Base-by-base conservation (phyloP, 2,888 invertebrate genomes). In the Xanthia icteritia region DNA sequence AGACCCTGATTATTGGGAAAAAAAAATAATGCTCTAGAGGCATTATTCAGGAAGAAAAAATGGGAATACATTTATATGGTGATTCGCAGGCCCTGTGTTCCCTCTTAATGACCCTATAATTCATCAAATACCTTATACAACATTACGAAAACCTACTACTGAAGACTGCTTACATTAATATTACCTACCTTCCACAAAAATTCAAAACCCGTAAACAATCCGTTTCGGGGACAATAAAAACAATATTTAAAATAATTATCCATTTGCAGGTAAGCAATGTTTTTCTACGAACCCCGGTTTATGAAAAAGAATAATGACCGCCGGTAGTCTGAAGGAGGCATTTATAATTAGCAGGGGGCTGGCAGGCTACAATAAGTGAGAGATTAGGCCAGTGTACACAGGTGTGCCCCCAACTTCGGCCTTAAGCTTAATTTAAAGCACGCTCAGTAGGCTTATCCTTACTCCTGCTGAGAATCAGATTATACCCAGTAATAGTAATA, bases 371-470 rank as follows among this genome's bases (percentile, higher is more conserved):
- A 82, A 83, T 90, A 87, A 89, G 85, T 82, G 85, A 76, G 82
- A 90, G 87, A 90, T 91, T 90, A 90, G 86, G 77, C 68, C 70
- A 64, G 31, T 48, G 84, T 71, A 80, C 89, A 82, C 92, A 92
- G 92, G 92, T 92, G 92, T 68, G 83, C 70, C 68, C 72, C 80
- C 81, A 82, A 88, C 85, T 87, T 82, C 54, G 39, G 3, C 31
- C 72, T 70, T 51, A 81, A 88, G 86, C 75, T 82, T 86, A 89
- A 91, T 90, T 90, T 89, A 91, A 88, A 91, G 86, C 91, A 81
- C 78, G 84, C 39, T 60, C 60, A 60, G 60, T 71, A 23, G 63
- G 67, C 45, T 68, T 69, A 70, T 39, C 51, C 36, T 77, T 64
- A 51, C 68, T 60, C 56, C 42, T 65, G 27, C 54, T 60, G 54